Base-by-base conservation (phyloP, 1,140 invertebrate genomes). In the Nilaparvata lugens region DNA sequence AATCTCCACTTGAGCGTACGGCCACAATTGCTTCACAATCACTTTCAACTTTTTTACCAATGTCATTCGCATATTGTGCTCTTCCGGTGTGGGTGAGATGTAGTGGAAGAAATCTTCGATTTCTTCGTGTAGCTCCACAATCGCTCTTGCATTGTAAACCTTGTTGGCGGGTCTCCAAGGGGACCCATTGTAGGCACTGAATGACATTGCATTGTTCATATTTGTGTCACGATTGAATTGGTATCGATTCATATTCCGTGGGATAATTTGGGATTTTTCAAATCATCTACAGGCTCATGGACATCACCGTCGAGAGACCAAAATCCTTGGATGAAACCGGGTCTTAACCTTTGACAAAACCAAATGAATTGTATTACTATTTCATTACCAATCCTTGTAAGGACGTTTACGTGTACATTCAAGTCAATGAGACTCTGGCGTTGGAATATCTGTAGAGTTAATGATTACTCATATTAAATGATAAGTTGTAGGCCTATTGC, bases 21-120 rank as follows among this genome's bases (percentile, higher is more conserved):
- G 90, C 92, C 92, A 96, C 62, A 94, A 80, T 63, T 86, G 83
- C 65, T 85, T 78, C 70, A 97, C 91, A 60, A 95, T 89, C 68
- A 82, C 76, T 71, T 88, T 84, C 72, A 98, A 95, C 66, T 92
- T 83, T 66, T 85, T 81, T 60, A 98, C 90, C 28, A 97, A 92
- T 69, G 87, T 83, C 31, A 87, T 76, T 63, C 95, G 79, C 73
- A 97, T 85, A 67, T 81, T 75, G 74, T 95, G 91, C 72, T 98
- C 95, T 68, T 92, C 89, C 63, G 83, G 80, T 19, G 90, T 91
- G 5, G 95, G 95, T 64, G 86, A 86, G 86, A 97, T 96, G 75
- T 96, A 97, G 62, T 82, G 74, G 75, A 87, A 97, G 76, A 98
- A 97, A 75, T 98, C 93, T 75, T 93, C 87, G 64, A 98, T 97